Conservation (phyloP, 2,113 vertebrate species). For the Thunnus thynnus region DNA sequence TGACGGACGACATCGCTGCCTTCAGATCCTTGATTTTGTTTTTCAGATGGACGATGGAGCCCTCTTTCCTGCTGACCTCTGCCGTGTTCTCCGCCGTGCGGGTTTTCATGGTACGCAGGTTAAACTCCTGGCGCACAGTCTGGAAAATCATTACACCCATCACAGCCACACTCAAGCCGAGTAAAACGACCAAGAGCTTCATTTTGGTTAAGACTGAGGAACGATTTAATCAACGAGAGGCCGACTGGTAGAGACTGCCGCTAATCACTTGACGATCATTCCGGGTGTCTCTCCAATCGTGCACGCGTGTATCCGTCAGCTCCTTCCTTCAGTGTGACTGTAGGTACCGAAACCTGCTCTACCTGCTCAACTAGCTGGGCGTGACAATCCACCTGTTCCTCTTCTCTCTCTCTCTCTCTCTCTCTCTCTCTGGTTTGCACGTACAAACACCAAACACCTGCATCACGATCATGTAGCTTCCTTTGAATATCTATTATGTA, state of each 20-base stretch:
- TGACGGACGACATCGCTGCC: background rate
- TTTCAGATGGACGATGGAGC: conserved; percentile 49
- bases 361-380: conserved; percentile 62
- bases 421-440: background rate
- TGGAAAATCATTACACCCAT: conserved; percentile 62
- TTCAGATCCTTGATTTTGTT: conserved; percentile 36
- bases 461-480: background rate
- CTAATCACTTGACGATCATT: conserved; percentile 1
- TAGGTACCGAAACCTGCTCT: background rate
- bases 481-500: no score
- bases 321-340: background rate
- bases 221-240: background rate
- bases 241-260: background rate
- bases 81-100: background rate
- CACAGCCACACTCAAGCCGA: conserved; percentile 33
- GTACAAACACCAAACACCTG: background rate
- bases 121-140: conserved; percentile 72
- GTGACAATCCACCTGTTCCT: conserved; percentile 17
- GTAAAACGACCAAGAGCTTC: conserved; percentile 42
- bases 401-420: background rate
- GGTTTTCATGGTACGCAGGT: conserved; percentile 8
- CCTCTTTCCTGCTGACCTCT: conserved; percentile 67
- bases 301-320: background rate
- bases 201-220: conserved; percentile 35
- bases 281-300: background rate